These are phyloP conservation scores for Ictalurus furcatus DNA, from an alignment of 2,113 vertebrate species.

Conservation along the genomic window DNA sequence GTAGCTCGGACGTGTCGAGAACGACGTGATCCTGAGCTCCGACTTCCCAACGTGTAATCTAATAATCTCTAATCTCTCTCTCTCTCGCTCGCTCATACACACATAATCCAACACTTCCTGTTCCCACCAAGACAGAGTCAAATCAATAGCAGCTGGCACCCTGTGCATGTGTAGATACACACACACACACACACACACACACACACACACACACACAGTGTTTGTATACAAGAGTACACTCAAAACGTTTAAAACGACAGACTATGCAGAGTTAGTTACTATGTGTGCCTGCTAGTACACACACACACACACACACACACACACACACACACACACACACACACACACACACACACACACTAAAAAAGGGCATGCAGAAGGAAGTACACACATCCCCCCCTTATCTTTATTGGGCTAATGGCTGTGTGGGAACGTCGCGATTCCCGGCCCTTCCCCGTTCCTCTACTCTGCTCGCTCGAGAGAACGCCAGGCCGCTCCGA, in stretches of 20 bases:
- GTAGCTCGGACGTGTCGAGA: background rate
- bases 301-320: conserved; percentile 25
- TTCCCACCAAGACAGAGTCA: conserved; percentile 35
- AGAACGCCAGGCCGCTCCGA: conserved; percentile 19
- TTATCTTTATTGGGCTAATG: conserved; percentile 68
- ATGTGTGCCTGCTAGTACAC: background rate
- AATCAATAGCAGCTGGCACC: conserved; percentile 41
- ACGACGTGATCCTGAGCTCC: background rate
- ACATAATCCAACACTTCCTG: conserved; percentile 51
- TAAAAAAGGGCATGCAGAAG: conserved; percentile 28
- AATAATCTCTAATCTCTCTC: conserved; percentile 5
- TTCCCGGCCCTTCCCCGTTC: conserved; percentile 67
- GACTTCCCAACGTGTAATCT: background rate
- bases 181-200: no score
- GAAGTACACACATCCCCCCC: conserved; percentile 43
- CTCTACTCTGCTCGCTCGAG: conserved; percentile 30
- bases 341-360: conserved; percentile 18
- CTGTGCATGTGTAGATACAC: no score
- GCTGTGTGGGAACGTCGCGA: conserved; percentile 67
- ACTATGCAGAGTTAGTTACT: background rate
- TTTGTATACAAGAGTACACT: background rate
- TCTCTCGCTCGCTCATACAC: background rate
- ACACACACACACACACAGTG: background rate
- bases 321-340: conserved; percentile 7
- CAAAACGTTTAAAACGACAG: background rate